Conservation (phyloP, 2,113 vertebrate species). For the Oncorhynchus kisutch region DNA sequence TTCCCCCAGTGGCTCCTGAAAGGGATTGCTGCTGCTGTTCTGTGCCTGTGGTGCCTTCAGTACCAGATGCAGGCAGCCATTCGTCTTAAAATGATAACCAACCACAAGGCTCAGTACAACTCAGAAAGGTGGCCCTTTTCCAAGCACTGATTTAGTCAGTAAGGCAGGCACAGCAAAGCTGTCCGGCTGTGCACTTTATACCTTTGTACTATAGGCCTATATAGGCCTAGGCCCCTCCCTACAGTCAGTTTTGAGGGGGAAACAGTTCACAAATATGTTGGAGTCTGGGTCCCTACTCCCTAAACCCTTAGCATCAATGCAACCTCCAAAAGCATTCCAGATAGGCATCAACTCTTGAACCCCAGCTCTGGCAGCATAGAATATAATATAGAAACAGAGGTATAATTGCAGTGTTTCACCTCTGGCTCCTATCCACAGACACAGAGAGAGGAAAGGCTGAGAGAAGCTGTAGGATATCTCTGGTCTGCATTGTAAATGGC, state of each 20-base stretch:
- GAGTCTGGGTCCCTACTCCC: neutral
- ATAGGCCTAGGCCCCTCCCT: too few species aligned
- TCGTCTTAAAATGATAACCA: conserved; percentile 29
- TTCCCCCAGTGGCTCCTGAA: conserved; percentile 7
- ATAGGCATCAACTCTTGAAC: conserved; percentile 14
- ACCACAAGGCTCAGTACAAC: conserved; percentile 11
- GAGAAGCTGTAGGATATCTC: conserved; percentile 13
- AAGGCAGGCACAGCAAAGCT: neutral
- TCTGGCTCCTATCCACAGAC: neutral
- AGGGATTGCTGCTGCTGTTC: too few species aligned
- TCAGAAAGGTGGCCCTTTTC: neutral
- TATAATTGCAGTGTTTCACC: neutral
- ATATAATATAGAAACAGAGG: neutral
- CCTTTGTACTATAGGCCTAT: neutral
- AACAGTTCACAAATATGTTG: neutral
- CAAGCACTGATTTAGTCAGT: neutral
- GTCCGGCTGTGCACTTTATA: conserved; percentile 2
- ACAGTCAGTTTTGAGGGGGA: neutral
- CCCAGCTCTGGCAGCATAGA: conserved; percentile 3
- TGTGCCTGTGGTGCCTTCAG: conserved; percentile 17
- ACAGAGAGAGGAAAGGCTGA: conserved; percentile 14
- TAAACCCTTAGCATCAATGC: neutral
- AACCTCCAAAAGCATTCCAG: neutral
- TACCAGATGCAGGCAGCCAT: conserved; percentile 23
- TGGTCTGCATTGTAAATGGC: neutral